Evolutionary conservation across 2,113 vertebrate genomes (phyloP).

Genomic region (Redunca redunca): DNA sequence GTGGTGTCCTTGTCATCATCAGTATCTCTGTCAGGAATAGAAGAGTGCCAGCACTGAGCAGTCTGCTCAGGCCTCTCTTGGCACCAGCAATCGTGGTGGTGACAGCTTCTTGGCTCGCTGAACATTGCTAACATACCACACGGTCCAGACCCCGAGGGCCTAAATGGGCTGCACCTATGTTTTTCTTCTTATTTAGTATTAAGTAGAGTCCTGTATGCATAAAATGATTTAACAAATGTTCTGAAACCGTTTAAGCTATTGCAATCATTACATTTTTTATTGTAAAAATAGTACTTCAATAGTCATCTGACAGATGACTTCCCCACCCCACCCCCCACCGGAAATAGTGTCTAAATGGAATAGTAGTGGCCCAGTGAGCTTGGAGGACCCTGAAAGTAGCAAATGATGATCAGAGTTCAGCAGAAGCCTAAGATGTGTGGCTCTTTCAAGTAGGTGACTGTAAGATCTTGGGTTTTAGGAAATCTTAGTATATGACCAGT

Average conservation of each 20-base stretch:
- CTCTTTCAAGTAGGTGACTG: neutral
- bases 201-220: slow-evolving; percentile 35
- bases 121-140: slow-evolving; percentile 2
- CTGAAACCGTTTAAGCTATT: neutral
- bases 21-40: slow-evolving; percentile 45
- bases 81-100: slow-evolving; percentile 37
- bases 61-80: slow-evolving; percentile 58
- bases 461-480: neutral
- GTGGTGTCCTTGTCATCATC: slow-evolving; percentile 43
- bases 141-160: slow-evolving; percentile 64
- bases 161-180: slow-evolving; percentile 34
- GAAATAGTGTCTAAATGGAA: neutral
- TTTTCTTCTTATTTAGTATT: slow-evolving; percentile 52
- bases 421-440: neutral
- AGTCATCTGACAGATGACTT: neutral
- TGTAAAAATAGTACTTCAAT: neutral
- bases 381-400: neutral
- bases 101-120: slow-evolving; percentile 73
- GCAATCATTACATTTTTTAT: neutral
- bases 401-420: neutral
- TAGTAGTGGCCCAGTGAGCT: neutral
- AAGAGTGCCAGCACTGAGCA: slow-evolving; percentile 49
- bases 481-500: neutral
- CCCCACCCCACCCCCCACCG: accelerated
- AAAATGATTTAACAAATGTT: slow-evolving; percentile 54